A percentile compares a stretch with the other conserved stretches of the same genome.
Evolutionary conservation across 1,140 invertebrate species (phyloP).

Genomic region (Zaprionus nigranus): DNA sequence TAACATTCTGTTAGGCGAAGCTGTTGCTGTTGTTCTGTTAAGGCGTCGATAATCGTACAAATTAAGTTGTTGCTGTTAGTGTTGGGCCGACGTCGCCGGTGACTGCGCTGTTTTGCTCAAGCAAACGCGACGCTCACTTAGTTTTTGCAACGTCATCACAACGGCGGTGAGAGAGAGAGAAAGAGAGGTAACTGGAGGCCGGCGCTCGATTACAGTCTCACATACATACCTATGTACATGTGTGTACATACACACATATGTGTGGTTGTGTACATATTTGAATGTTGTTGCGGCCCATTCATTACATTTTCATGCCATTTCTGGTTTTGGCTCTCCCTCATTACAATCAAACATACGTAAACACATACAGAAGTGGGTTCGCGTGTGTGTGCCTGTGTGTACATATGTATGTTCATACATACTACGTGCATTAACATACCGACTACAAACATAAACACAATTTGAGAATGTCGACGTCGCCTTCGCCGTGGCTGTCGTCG

Average conservation of each 20-base stretch:
- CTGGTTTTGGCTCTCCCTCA: conserved; percentile 72
- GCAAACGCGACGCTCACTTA: conserved; percentile 25
- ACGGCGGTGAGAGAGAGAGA: background rate
- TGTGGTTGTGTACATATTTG: conserved; percentile 43
- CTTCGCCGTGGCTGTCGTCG: conserved; percentile 39
- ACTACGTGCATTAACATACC: conserved; percentile 39
- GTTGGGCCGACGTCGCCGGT: conserved; percentile 1
- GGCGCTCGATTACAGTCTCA: background rate
- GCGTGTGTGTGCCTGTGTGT: background rate
- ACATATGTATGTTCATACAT: conserved; percentile 18
- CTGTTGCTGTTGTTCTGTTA: conserved; percentile 20
- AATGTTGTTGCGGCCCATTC: conserved; percentile 38
- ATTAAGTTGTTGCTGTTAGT: conserved; percentile 56
- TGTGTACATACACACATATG: background rate
- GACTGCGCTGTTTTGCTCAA: conserved; percentile 9
- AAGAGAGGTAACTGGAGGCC: conserved; percentile 14
- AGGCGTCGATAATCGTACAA: conserved; percentile 61
- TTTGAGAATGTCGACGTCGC: conserved; percentile 59
- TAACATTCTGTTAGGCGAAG: conserved; percentile 23
- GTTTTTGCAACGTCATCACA: conserved; percentile 57
- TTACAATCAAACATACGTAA: conserved; percentile 53
- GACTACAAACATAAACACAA: conserved; percentile 52
- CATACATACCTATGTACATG: conserved; percentile 17
- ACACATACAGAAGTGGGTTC: conserved; percentile 2
- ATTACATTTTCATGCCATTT: conserved; percentile 77